These are phyloP conservation scores for Capreolus pygargus DNA, from an alignment of 2,113 vertebrate species.

Conservation along the genomic window DNA sequence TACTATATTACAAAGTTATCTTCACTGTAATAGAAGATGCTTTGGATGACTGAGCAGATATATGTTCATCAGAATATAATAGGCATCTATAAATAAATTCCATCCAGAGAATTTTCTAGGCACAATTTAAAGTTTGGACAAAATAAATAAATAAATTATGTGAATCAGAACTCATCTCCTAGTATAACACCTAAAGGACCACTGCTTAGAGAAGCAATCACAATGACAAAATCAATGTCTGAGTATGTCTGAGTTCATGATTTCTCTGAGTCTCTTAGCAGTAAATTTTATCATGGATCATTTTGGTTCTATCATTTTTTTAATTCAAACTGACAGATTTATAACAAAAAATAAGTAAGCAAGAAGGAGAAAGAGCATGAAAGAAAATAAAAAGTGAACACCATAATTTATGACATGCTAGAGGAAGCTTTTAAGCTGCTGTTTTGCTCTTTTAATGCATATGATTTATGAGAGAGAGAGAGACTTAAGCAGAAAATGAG, in stretches of 20 bases:
- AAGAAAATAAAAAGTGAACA: conserved; percentile 29
- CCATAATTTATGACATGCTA: background rate
- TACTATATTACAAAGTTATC: background rate
- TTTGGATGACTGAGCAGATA: conserved; percentile 35
- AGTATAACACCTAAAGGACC: background rate
- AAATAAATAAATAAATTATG: background rate
- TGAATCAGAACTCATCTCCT: conserved; percentile 34
- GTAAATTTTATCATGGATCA: conserved; percentile 28
- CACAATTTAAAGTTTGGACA: background rate
- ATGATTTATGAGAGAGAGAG: background rate
- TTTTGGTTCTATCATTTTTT: conserved; percentile 36
- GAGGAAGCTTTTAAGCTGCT: background rate
- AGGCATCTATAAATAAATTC: conserved; percentile 49
- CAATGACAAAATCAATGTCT: conserved; percentile 29
- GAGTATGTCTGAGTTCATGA: background rate
- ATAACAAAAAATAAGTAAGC: background rate
- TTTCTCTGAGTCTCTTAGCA: conserved; percentile 20
- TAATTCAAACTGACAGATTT: conserved; percentile 39
- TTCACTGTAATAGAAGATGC: conserved; percentile 19
- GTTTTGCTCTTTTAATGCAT: background rate
- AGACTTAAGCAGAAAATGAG: background rate
- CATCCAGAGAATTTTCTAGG: conserved; percentile 21
- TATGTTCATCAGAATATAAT: background rate
- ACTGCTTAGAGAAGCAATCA: conserved; percentile 30
- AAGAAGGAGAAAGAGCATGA: background rate